These are phyloP conservation scores for Urocolius indicus DNA, from an alignment of 2,113 vertebrate genomes.

Conservation along the genomic window DNA sequence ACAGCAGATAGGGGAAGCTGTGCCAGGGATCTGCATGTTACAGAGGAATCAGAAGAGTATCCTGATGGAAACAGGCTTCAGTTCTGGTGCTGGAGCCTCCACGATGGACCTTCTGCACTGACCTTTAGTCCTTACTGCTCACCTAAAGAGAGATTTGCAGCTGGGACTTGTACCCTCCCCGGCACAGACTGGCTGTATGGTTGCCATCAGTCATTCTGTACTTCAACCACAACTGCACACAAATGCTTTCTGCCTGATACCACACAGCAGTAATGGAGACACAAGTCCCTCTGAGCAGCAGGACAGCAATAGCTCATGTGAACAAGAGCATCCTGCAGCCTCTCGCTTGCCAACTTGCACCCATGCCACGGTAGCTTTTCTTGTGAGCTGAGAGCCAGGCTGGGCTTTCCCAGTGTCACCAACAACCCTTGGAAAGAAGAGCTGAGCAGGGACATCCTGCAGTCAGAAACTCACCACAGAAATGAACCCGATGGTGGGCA, in stretches of 20 bases:
- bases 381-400: neutral
- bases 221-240: neutral
- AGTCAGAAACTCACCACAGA: neutral
- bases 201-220: neutral
- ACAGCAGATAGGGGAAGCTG: neutral
- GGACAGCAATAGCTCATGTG: neutral
- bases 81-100: neutral
- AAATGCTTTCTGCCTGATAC: neutral
- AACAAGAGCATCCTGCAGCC: neutral
- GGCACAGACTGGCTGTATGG: neutral
- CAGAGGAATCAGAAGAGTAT: fast-evolving
- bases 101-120: neutral
- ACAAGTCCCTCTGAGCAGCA: neutral
- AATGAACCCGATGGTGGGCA: neutral
- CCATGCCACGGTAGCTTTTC: neutral
- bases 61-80: neutral
- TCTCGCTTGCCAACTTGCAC: too few relatives aligned
- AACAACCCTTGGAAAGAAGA: neutral
- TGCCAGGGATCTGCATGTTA: neutral
- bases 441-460: neutral
- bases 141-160: neutral
- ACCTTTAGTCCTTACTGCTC: neutral
- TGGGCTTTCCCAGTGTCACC: neutral
- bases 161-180: neutral
- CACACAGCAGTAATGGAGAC: neutral